Evolutionary conservation across 1,140 invertebrate genomes (phyloP), one percentile per base, ranked within the genome.

Genomic region (Mya arenaria): DNA sequence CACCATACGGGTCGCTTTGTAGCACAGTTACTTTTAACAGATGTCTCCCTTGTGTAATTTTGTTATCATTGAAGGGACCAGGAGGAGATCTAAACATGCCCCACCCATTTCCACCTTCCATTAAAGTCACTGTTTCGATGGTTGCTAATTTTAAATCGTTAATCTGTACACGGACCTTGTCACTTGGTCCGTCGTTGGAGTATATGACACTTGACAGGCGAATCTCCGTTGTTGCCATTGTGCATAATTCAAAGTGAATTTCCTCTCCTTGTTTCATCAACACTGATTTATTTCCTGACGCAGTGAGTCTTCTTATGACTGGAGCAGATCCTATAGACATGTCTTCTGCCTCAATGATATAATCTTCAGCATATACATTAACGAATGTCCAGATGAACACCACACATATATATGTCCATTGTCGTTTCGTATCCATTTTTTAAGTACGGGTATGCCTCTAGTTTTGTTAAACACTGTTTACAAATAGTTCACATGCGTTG

Each of bases 131-230:
- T 4, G 79, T 82, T 15, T 39, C 1, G 17, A 82, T 32, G 5
- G 37, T 32, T 13, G 52, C 58, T 13, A 82, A 5, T 23, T 17
- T 17, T 13, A 13, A 17, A 2, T 63, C 73, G 23, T 72, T 69
- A 13, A 82, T 34, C 19, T 19, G 52, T 1, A 82, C 60, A 6
- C 39, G 23, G 37, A 82, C 56, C 36, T 32, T 28, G 37, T 82
- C 79, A 13, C 25, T 13, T 6, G 17, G 36, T 5, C 79, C 79
- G 48, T 82, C 79, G 30, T 82, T 82, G 10, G 79, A 82, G 41
- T 82, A 82, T 4, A 55, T 13, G 5, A 82, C 39, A 37, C 48
- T 25, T 0, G 44, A 19, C 5, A 72, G 34, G 4, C 37, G 23
- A 28, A 82, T 17, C 28, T 63, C 55, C 8, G 79, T 52, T 3